These are phyloP conservation scores for Drosophila obscura DNA, from an alignment of 1,140 invertebrate genomes.

Conservation along the genomic window DNA sequence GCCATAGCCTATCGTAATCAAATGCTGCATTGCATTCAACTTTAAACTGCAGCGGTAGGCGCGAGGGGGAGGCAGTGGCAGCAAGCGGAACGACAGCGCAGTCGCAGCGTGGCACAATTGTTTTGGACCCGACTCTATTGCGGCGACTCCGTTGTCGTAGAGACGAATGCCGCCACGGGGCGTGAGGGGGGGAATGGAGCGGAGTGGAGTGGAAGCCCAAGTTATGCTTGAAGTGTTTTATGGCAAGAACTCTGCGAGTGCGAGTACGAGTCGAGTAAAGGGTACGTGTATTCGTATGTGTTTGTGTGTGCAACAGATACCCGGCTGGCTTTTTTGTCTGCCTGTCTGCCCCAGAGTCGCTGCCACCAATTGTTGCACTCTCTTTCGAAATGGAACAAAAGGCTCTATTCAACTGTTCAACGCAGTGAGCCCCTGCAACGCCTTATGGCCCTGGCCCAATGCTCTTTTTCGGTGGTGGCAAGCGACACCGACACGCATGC, in stretches of 20 bases:
- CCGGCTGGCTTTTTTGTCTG: conserved; percentile 22
- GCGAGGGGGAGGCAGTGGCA: conserved; percentile 13
- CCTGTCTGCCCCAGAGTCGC: not conserved
- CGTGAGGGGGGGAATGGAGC: too few relatives aligned
- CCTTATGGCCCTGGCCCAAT: conserved; percentile 10
- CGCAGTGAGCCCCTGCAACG: conserved; percentile 4
- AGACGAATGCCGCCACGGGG: conserved; percentile 27
- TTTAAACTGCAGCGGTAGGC: conserved; percentile 56
- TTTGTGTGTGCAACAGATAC: conserved; percentile 54
- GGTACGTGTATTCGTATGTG: not conserved
- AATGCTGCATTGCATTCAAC: conserved; percentile 54
- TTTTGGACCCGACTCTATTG: conserved; percentile 31
- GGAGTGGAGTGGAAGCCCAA: conserved; percentile 34
- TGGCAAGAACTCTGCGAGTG: conserved; percentile 41
- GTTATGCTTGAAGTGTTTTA: conserved; percentile 77
- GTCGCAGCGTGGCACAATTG: conserved; percentile 59
- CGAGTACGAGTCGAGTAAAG: conserved; percentile 6
- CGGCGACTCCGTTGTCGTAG: conserved; percentile 48
- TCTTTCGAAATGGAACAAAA: conserved; percentile 32
- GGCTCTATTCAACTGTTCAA: conserved; percentile 10
- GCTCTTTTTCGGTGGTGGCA: conserved; percentile 47
- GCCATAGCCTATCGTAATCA: conserved; percentile 31
- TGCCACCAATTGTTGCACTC: conserved; percentile 70
- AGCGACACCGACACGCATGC: conserved; percentile 72
- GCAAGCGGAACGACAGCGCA: conserved; percentile 58